Evolutionary conservation across 1,140 invertebrate species (phyloP), one percentile per base, ranked within the genome.

Genomic region (Anastrepha obliqua): DNA sequence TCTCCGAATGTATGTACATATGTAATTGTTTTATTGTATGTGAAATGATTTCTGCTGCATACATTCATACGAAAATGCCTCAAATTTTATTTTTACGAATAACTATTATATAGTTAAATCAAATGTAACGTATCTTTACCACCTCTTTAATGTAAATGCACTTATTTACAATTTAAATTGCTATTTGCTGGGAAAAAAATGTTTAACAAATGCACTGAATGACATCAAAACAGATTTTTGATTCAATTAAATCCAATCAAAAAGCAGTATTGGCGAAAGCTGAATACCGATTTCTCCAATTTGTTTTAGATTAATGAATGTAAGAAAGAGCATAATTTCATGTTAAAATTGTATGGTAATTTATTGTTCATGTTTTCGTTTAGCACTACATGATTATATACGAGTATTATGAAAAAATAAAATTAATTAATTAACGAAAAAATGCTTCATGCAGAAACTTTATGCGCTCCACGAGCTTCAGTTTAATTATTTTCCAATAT

Each of bases 351-450:
- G 4, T 67, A 29, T 67, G 64, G 64, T 67, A 39, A 15, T 42
- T 74, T 74, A 47, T 44, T 47, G 2, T 17, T 47, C 39, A 44
- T 29, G 1, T 11, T 74, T 29, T 20, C 29, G 9, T 85, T 59
- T 85, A 15, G 42, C 60, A 44, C 58, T 15, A 42, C 1, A 86
- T 86, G 42, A 62, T 9, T 86, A 64, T 62, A 64, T 86, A 5
- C 58, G 58, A 59, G 42, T 86, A 86, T 86, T 62, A 62, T 86
- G 17, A 44, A 86, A 62, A 15, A 42, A 86, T 86, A 64, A 29
- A 29, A 29, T 29, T 29, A 29, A 29, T 0, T 29, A 29, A 29
- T 29, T 29, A 64, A 86, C 15, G 13, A 55, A 55, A 29, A 58
- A 58, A 20, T 58, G 58, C n/a, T 58, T 58, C 39, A 7, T 39